Percentiles rank a stretch among this genome's conserved stretches.
Conservation (phyloP, 2,888 invertebrate species). For the Caenorhabditis doughertyi region DNA sequence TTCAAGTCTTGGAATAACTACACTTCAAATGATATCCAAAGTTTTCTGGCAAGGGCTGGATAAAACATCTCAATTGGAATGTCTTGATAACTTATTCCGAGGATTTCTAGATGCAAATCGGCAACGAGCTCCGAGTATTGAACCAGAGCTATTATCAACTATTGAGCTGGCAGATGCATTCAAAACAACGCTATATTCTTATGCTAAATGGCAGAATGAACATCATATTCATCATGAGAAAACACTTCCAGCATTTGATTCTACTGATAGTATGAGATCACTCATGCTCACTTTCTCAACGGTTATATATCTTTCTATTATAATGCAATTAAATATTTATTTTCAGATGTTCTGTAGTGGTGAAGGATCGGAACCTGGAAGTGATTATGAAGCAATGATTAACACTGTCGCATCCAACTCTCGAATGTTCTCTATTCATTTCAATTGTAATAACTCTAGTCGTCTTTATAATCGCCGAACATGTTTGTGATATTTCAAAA, state of each 20-base stretch:
- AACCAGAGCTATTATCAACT: constrained; percentile 54
- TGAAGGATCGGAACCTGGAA: constrained; percentile 66
- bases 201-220: constrained; percentile 70
- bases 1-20: constrained; percentile 67
- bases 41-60: constrained; percentile 69
- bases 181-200: constrained; percentile 63
- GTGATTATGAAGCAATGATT: constrained; percentile 73
- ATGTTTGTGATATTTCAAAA: constrained; percentile 51
- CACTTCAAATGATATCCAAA: constrained; percentile 69
- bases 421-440: constrained; percentile 67
- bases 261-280: constrained; percentile 56
- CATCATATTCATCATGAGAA: constrained; percentile 61
- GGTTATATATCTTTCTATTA: too few relatives aligned
- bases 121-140: constrained; percentile 55
- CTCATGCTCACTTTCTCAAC: constrained; percentile 67
- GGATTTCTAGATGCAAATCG: constrained; percentile 60
- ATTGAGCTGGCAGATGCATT: constrained; percentile 69
- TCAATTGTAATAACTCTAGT: constrained; percentile 69
- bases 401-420: constrained; percentile 69
- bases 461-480: constrained; percentile 65
- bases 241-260: constrained; percentile 67
- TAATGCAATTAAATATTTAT: too few relatives aligned
- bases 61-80: constrained; percentile 62
- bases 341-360: constrained; percentile 69
- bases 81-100: constrained; percentile 66